Evolutionary conservation across 2,888 invertebrate species (phyloP).

Genomic region (Andrena praecox): DNA sequence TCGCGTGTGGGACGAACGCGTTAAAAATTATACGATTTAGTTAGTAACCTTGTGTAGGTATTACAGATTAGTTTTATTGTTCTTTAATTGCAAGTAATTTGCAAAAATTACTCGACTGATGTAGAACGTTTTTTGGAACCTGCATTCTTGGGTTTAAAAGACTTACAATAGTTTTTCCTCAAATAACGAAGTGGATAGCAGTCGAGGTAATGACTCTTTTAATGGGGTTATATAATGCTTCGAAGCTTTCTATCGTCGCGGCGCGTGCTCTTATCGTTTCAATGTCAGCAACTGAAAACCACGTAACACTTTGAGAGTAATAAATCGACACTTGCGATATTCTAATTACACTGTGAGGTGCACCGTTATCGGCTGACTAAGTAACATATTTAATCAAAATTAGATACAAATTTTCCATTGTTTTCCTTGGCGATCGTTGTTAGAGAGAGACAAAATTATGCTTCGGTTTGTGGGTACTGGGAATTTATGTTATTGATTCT

Average conservation of each 20-base stretch:
- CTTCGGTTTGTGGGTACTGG: background rate
- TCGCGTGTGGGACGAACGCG: too few species aligned
- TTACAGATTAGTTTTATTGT: background rate
- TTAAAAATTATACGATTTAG: background rate
- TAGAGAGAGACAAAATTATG: background rate
- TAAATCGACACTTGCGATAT: background rate
- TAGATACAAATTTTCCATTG: background rate
- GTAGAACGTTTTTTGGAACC: too few species aligned
- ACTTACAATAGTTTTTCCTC: background rate
- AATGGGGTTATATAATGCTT: constrained; percentile 4
- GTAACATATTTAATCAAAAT: too few species aligned
- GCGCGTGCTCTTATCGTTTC: background rate
- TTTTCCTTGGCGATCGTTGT: background rate
- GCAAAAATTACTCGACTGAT: background rate
- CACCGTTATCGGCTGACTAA: background rate
- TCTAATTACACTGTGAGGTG: background rate
- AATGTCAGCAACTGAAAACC: background rate
- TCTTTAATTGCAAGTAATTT: background rate
- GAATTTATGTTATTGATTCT: constrained; percentile 11
- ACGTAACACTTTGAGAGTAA: background rate
- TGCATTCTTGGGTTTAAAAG: background rate
- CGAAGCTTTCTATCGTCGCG: background rate
- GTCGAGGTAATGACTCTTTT: background rate
- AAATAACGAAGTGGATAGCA: background rate
- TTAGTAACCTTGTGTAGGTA: background rate